Base-by-base conservation (phyloP, 2,888 invertebrate species). In the Limenitis camilla region DNA sequence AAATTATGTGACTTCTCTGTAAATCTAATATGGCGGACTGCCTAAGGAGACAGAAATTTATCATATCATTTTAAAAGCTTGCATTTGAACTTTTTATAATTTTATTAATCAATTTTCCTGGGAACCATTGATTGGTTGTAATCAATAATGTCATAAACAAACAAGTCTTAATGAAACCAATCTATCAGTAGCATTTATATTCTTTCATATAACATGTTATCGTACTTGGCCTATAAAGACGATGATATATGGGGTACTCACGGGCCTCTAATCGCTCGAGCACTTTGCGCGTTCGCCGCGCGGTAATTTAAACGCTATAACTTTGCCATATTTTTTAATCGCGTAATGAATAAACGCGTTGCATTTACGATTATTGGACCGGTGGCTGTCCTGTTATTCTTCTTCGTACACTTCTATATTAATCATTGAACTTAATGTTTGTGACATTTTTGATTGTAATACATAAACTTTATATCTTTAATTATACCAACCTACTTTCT, bases 291-390 rank as follows among this genome's bases (percentile, higher is more conserved):
- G 10, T 33, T 41, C 11, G 32, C 11, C 40, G 33, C 41, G 38
- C 53, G 54, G 46, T 46, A 52, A 48, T 52, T 58, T 19, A 54
- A 58, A 55, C 49, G 53, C 44, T 48, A 56, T 59, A 50, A 41
- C 11, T 45, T 40, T 55, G 54, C 41, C 47, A 51, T 57, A 56
- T 32, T 58, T 62, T 59, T 62, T 60, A 69, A 43, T 68, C 69
- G 65, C 56, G 61, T 68, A 72, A 70, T 70, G 72, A 74, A 78
- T 77, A 75, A 77, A 78, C 72, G 71, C 70, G 70, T 76, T 78
- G 10, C 42, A 8, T 81, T 81, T 81, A 82, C 80, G 81, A 80
- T 78, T 80, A 81, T 81, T 76, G 77, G 67, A 70, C 64, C 75
- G 68, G 74, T 74, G 76, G 74, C 30, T 75, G 67, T 38, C 64